phyloP scores from a whole-genome alignment of 2,888 invertebrate species.

The Cryptosula pallasiana region DNA sequence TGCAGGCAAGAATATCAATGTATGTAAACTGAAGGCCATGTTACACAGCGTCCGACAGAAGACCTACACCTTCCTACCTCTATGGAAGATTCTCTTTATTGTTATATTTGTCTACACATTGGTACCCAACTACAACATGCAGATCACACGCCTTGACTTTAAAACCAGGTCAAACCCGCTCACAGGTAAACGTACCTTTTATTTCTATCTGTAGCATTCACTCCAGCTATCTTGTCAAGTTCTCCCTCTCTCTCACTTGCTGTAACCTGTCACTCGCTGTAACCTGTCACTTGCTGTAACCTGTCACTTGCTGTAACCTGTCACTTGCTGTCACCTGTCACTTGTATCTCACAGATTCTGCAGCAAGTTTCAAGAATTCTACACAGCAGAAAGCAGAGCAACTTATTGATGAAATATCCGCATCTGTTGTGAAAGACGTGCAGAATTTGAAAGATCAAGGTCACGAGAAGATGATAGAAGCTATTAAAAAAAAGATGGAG shows the following conservation, averaged over 20 bases:
- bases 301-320: too few species aligned
- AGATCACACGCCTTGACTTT: conserved; percentile 11
- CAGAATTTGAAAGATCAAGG: not conserved
- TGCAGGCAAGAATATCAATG: conserved; percentile 27
- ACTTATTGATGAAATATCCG: not conserved
- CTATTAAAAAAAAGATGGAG: not conserved
- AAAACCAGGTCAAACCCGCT: not conserved
- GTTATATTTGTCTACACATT: conserved; percentile 37
- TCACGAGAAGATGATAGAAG: not conserved
- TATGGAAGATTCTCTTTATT: conserved; percentile 39
- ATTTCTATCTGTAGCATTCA: too few species aligned
- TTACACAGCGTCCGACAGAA: conserved; percentile 37
- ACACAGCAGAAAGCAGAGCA: not conserved
- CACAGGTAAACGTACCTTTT: not conserved
- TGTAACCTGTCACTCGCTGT: too few species aligned
- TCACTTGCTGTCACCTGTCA: too few species aligned
- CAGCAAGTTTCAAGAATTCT: not conserved
- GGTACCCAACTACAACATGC: conserved; percentile 30
- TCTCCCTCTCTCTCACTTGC: too few species aligned
- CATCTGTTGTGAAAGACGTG: not conserved
- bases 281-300: too few species aligned
- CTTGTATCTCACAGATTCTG: not conserved
- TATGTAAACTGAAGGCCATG: conserved; percentile 33
- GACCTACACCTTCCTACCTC: conserved; percentile 35
- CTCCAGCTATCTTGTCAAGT: too few species aligned